Evolutionary conservation across 2,797 vertebrate genomes (phyloP).

Genomic region (Alosa sapidissima): DNA sequence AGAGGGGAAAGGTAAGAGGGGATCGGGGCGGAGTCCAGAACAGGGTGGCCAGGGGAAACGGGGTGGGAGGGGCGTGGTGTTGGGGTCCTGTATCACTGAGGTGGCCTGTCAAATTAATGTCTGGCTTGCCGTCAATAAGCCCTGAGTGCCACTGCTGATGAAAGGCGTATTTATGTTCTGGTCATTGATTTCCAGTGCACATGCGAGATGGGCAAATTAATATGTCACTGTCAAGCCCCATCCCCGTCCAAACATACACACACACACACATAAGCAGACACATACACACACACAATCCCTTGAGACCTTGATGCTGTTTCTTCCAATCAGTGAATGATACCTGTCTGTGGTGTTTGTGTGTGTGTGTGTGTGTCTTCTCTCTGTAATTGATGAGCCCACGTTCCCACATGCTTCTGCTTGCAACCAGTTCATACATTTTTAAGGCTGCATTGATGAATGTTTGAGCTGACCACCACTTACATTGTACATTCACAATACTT

Average conservation of each 20-base stretch:
- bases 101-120: background rate
- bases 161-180: slow-evolving; percentile 21
- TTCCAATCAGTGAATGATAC: background rate
- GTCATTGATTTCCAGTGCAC: slow-evolving; percentile 16
- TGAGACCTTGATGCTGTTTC: background rate
- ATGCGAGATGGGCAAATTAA: background rate
- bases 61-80: background rate
- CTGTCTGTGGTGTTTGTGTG: background rate
- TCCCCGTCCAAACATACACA: background rate
- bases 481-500: no score
- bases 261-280: background rate
- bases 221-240: background rate
- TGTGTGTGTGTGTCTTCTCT: background rate
- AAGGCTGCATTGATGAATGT: no score
- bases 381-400: no score
- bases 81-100: background rate
- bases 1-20: no score
- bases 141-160: slow-evolving; percentile 11
- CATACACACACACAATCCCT: background rate
- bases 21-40: no score
- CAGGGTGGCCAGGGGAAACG: no score
- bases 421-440: no score
- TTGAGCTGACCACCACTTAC: no score
- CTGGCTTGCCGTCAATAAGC: background rate
- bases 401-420: no score